These are phyloP conservation scores for Argyresthia goedartella DNA, from an alignment of 2,888 invertebrate species.

Conservation along the genomic window DNA sequence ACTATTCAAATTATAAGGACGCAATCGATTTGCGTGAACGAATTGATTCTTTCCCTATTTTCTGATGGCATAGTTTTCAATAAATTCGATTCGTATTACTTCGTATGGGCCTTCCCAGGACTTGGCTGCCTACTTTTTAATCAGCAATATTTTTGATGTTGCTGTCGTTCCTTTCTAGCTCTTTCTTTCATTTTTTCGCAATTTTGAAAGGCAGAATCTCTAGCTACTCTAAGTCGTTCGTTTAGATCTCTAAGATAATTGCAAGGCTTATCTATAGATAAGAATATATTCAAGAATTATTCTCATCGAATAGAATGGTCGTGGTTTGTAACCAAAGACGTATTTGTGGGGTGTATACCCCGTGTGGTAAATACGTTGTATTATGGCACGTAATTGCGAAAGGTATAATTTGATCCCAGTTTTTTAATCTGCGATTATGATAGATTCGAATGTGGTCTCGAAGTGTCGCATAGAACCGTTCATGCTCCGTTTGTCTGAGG, in stretches of 20 bases:
- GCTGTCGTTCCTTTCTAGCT: conserved; percentile 21
- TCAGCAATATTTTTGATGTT: conserved; percentile 19
- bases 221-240: conserved; percentile 19
- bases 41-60: too few relatives aligned
- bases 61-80: too few relatives aligned
- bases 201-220: conserved; percentile 18
- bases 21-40: too few relatives aligned
- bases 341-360: conserved; percentile 23
- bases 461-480: conserved; percentile 25
- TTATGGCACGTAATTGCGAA: too few relatives aligned
- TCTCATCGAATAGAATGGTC: conserved; percentile 19
- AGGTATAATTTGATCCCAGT: too few relatives aligned
- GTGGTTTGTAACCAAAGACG: conserved; percentile 24
- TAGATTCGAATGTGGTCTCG: too few relatives aligned
- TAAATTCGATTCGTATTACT: too few relatives aligned
- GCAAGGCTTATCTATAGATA: conserved; percentile 15
- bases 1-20: too few relatives aligned
- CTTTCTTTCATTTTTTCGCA: conserved; percentile 22
- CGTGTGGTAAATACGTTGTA: conserved; percentile 22
- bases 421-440: too few relatives aligned
- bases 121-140: too few relatives aligned
- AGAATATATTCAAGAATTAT: too few relatives aligned
- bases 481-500: conserved; percentile 25
- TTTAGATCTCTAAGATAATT: conserved; percentile 22
- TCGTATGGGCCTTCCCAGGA: too few relatives aligned